Evolutionary conservation across 1,140 invertebrate genomes (phyloP), one percentile per base, ranked within the genome.

Genomic region (Drosophila erecta): DNA sequence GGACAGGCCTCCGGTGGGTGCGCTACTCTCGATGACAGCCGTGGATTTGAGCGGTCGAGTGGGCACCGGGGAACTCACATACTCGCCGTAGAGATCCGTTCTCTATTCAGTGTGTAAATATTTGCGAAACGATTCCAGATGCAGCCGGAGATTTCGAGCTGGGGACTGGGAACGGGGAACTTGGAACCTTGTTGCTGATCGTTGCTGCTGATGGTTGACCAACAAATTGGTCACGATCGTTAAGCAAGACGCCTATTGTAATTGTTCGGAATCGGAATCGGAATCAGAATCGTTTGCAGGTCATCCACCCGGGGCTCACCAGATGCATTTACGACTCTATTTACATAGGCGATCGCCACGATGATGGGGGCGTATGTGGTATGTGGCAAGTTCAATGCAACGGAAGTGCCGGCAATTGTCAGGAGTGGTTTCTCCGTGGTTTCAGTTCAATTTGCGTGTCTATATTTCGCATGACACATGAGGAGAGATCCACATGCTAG

Each of bases 171-270:
- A 4, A 30, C 14, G 30, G 30, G 46, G 46, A 8, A 4, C 15
- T 4, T 15, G 30, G 30, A 30, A 71, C 55, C 65, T 56, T 33
- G 64, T 65, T 65, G 66, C 37, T 37, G 64, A 50, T 62, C 61
- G 46, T 40, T 61, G 79, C 55, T 76, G 79, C 49, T 75, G 79
- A 53, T 80, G 76, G 77, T 79, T 86, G 83, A 89, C 84, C 83
- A 87, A 87, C 79, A 83, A 86, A 87, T 87, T 86, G 83, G 83
- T 89, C 84, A 87, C 83, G 83, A 89, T 87, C 84, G 83, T 83
- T 83, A 89, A 87, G 80, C 84, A 87, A 67, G 79, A 73, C 75
- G 81, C 79, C 71, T 59, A 71, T 64, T 71, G 64, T 71, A 71
- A 70, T 67, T 55, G 74, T 50, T 47, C 46, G 17, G 17, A 17